A percentile compares a stretch with the other conserved stretches of the same genome.
These are phyloP conservation scores for Caenorhabditis plicata DNA, from an alignment of 2,888 invertebrate species.

Conservation along the genomic window DNA sequence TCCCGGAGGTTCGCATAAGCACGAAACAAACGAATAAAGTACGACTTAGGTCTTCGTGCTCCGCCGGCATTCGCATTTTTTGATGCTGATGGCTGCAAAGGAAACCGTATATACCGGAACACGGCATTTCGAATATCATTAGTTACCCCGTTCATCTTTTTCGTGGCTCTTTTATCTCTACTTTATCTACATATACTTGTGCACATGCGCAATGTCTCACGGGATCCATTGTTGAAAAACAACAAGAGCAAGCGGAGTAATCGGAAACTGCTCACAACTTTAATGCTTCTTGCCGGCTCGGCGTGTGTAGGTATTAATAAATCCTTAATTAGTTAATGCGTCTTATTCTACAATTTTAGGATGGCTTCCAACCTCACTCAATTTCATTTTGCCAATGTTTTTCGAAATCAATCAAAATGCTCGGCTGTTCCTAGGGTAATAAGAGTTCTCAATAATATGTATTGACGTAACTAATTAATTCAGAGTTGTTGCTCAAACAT, in stretches of 20 bases:
- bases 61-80: constrained; percentile 54
- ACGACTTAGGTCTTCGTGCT: constrained; percentile 30
- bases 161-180: constrained; percentile 48
- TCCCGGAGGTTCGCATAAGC: constrained; percentile 39
- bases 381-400: constrained; percentile 37
- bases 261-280: constrained; percentile 52
- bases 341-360: constrained; percentile 7
- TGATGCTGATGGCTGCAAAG: constrained; percentile 45
- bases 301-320: constrained; percentile 40
- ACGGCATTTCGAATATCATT: constrained; percentile 46
- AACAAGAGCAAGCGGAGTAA: constrained; percentile 45
- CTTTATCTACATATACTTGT: constrained; percentile 57
- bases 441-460: constrained; percentile 3
- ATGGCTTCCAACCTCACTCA: constrained; percentile 52
- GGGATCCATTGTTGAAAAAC: constrained; percentile 42
- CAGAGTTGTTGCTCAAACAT: constrained; percentile 43
- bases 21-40: not conserved
- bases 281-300: constrained; percentile 56
- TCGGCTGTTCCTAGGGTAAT: constrained; percentile 20
- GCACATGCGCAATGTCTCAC: constrained; percentile 53
- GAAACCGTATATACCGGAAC: constrained; percentile 31
- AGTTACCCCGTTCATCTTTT: constrained; percentile 55
- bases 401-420: constrained; percentile 11
- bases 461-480: too few species aligned
- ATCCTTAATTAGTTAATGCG: not conserved